phyloP scores from a whole-genome alignment of 2,113 vertebrate genomes.

The Petromus typicus region DNA sequence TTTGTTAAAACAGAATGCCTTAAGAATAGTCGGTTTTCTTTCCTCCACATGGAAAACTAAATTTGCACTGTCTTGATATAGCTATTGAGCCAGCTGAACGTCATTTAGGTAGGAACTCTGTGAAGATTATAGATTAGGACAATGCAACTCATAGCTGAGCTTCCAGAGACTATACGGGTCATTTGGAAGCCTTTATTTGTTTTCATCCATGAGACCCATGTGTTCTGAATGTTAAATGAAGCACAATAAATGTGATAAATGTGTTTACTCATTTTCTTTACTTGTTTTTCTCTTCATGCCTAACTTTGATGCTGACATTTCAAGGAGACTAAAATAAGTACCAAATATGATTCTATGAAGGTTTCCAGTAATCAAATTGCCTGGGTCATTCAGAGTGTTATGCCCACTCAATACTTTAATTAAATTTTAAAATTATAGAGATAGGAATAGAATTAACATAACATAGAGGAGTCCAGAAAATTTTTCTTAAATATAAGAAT shows the following conservation, averaged over 20 bases:
- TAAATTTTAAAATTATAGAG: conserved; percentile 35
- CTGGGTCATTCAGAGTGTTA: neutral
- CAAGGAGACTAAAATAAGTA: neutral
- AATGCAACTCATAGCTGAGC: neutral
- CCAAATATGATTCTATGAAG: neutral
- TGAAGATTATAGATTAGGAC: neutral
- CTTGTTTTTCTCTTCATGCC: neutral
- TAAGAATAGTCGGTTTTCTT: conserved; percentile 15
- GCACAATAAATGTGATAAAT: neutral
- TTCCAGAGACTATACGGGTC: neutral
- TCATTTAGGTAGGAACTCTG: neutral
- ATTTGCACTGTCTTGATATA: neutral
- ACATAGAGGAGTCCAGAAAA: neutral
- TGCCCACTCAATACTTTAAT: neutral
- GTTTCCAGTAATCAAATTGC: neutral
- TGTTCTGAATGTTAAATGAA: conserved; percentile 19
- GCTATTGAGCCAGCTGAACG: neutral
- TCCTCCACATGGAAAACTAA: neutral
- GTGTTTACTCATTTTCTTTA: neutral
- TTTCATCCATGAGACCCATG: neutral
- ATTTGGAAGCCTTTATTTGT: neutral
- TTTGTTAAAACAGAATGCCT: conserved; percentile 22
- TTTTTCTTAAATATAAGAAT: conserved; percentile 34
- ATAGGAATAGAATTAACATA: neutral
- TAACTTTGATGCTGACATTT: neutral